These are phyloP conservation scores for Drosophila flavopinicola DNA, from an alignment of 2,888 invertebrate genomes.

Conservation along the genomic window DNA sequence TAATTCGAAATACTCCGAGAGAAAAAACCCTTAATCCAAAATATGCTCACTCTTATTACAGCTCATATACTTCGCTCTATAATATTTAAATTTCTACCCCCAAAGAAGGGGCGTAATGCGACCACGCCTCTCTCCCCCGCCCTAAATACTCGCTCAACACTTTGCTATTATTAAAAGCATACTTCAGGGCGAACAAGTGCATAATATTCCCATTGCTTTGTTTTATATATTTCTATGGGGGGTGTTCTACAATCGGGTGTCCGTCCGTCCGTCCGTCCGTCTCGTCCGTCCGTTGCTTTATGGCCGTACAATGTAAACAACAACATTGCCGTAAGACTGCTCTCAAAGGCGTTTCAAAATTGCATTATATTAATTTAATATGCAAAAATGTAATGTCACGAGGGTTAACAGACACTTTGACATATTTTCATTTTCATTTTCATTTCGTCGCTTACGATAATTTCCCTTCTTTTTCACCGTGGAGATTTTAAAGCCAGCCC, in stretches of 20 bases:
- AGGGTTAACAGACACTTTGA: slow-evolving; percentile 73
- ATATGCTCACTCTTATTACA: slow-evolving; percentile 29
- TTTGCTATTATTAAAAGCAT: slow-evolving; percentile 74
- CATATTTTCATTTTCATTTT: slow-evolving; percentile 80
- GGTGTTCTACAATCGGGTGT: slow-evolving; percentile 29
- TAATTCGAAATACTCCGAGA: background rate
- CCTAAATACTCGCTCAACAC: slow-evolving; percentile 50
- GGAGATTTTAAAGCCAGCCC: slow-evolving; percentile 57
- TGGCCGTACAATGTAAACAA: slow-evolving; percentile 69
- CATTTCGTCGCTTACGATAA: slow-evolving; percentile 65
- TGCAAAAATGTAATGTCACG: slow-evolving; percentile 57
- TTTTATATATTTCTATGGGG: slow-evolving; percentile 56
- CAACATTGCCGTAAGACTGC: slow-evolving; percentile 36
- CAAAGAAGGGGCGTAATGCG: slow-evolving; percentile 10
- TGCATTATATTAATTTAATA: slow-evolving; percentile 83
- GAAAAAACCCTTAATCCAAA: slow-evolving; percentile 5
- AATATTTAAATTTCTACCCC: slow-evolving; percentile 43
- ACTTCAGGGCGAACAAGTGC: slow-evolving; percentile 80
- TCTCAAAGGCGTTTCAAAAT: slow-evolving; percentile 77
- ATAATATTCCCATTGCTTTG: slow-evolving; percentile 84
- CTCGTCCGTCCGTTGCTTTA: slow-evolving; percentile 50
- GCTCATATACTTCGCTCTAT: slow-evolving; percentile 35
- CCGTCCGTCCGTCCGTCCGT: slow-evolving; percentile 1
- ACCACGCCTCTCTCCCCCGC: slow-evolving; percentile 52
- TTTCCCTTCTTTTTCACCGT: slow-evolving; percentile 55